A percentile compares a stretch with the other conserved stretches of the same genome.
Evolutionary conservation across 92 coral and sea anemone species (phyloP).

Genomic region (Desmophyllum pertusum): DNA sequence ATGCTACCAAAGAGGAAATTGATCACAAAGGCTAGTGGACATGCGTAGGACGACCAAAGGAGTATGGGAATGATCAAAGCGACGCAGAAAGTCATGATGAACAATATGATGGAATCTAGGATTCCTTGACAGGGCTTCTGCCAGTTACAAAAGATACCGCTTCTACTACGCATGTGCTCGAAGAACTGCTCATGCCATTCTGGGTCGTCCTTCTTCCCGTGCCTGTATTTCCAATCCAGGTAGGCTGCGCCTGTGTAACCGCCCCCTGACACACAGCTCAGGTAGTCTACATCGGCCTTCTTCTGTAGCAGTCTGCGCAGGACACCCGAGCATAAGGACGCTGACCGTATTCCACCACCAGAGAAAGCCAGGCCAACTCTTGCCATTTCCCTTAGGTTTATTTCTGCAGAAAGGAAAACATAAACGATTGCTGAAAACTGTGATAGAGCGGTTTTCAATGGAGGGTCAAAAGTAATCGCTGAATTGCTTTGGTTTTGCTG

Average conservation of each 20-base stretch:
- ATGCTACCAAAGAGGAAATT: constrained; percentile 57
- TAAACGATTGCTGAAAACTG: too few relatives aligned
- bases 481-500: too few relatives aligned
- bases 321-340: constrained; percentile 74
- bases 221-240: constrained; percentile 73
- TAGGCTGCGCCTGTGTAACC: constrained; percentile 72
- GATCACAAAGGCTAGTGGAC: constrained; percentile 66
- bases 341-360: constrained; percentile 80
- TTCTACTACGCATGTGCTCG: constrained; percentile 60
- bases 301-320: constrained; percentile 69
- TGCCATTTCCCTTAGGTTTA: background rate
- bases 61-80: constrained; percentile 54
- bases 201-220: constrained; percentile 56
- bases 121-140: constrained; percentile 56
- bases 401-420: background rate
- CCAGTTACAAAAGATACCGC: constrained; percentile 67
- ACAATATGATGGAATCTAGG: constrained; percentile 49
- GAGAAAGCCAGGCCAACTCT: constrained; percentile 71
- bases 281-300: constrained; percentile 47
- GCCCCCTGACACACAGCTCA: constrained; percentile 82
- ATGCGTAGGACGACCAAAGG: constrained; percentile 43
- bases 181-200: constrained; percentile 69
- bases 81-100: constrained; percentile 33
- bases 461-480: too few relatives aligned
- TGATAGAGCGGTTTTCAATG: too few relatives aligned